Evolutionary conservation across 2,888 invertebrate genomes (phyloP).

Genomic region (Pachycephus smyrnensis): DNA sequence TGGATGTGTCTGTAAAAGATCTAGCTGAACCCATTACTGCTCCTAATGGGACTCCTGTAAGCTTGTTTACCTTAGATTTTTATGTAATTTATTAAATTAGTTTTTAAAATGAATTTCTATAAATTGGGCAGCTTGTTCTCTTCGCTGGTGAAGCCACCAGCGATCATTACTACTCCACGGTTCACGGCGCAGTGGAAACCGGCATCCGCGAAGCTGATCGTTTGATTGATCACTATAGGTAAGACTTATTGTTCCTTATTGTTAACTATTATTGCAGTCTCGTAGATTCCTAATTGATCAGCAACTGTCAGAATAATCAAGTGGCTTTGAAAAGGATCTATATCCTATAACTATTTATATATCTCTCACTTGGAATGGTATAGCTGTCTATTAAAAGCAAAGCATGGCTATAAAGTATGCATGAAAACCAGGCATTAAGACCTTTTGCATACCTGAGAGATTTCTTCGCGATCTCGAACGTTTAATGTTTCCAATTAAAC

Average conservation of each 20-base stretch:
- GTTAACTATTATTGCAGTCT: not conserved
- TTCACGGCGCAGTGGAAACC: slow-evolving; percentile 80
- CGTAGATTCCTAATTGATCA: not conserved
- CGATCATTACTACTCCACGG: slow-evolving; percentile 75
- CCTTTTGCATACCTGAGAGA: too few relatives aligned
- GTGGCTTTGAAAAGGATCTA: not conserved
- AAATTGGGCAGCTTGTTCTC: slow-evolving; percentile 63
- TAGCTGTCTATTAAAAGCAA: too few relatives aligned
- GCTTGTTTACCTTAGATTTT: slow-evolving; percentile 12
- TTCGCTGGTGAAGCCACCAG: slow-evolving; percentile 80
- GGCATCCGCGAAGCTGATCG: slow-evolving; percentile 80
- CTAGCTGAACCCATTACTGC: slow-evolving; percentile 69
- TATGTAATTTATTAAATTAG: not conserved
- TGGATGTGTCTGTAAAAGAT: slow-evolving; percentile 69
- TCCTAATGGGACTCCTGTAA: slow-evolving; percentile 63
- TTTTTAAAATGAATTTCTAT: not conserved
- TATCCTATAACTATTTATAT: not conserved
- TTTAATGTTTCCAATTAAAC: too few relatives aligned
- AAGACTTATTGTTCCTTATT: slow-evolving; percentile 24
- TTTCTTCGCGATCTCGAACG: too few relatives aligned
- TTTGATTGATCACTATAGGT: slow-evolving; percentile 62
- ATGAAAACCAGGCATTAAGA: too few relatives aligned
- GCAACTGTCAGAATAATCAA: not conserved
- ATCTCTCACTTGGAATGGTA: too few relatives aligned
- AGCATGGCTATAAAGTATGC: too few relatives aligned